phyloP scores from a whole-genome alignment of 2,797 vertebrate genomes.

The Arnoldichthys spilopterus region DNA sequence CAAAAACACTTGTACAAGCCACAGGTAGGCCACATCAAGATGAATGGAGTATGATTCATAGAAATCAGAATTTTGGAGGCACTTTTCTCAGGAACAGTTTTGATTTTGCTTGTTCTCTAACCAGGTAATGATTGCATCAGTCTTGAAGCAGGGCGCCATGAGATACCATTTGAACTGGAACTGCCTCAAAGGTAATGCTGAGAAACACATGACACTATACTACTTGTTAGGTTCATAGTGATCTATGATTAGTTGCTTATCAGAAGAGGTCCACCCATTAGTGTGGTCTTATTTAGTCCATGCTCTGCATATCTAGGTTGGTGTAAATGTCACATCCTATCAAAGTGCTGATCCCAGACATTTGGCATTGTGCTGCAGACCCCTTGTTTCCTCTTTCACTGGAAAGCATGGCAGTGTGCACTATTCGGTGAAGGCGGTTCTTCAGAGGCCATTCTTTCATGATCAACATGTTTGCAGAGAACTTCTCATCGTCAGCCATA shows the following conservation, averaged over 20 bases:
- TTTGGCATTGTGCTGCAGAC: constrained; percentile 67
- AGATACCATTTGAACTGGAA: constrained; percentile 82
- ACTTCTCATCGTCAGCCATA: constrained; percentile 78
- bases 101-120: constrained; percentile 52
- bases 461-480: constrained; percentile 74
- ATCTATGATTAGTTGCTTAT: background rate
- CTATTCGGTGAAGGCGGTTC: constrained; percentile 76
- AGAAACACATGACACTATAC: background rate
- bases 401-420: constrained; percentile 81
- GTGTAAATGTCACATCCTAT: background rate
- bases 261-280: background rate
- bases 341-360: background rate
- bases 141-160: constrained; percentile 77
- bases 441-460: constrained; percentile 74
- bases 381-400: constrained; percentile 80
- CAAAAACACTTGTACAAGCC: constrained; percentile 43
- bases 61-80: background rate
- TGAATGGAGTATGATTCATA: no score
- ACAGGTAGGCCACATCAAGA: constrained; percentile 31
- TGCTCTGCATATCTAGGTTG: background rate
- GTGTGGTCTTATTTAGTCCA: background rate
- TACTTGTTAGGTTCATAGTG: background rate
- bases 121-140: constrained; percentile 66
- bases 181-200: constrained; percentile 79
- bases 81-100: background rate